phyloP scores from a whole-genome alignment of 2,113 vertebrate species.

The Cromileptes altivelis region DNA sequence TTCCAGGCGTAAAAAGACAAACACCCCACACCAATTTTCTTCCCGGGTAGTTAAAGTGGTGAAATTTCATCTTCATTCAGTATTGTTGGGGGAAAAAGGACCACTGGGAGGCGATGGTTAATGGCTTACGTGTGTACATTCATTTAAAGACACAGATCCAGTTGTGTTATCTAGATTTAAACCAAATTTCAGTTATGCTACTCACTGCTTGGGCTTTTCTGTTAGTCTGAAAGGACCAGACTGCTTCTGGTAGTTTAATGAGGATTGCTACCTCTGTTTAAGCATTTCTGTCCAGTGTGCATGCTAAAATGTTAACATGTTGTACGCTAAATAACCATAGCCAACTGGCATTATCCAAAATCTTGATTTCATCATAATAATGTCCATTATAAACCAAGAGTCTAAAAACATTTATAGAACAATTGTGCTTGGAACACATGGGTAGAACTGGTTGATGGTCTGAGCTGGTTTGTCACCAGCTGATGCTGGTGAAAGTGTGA shows the following conservation, averaged over 20 bases:
- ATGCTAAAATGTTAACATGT: constrained; percentile 2
- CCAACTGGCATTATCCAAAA: neutral
- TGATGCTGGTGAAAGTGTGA: constrained; percentile 3
- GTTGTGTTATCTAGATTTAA: neutral
- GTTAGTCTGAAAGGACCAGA: neutral
- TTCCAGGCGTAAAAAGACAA: constrained; percentile 7
- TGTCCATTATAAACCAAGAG: neutral
- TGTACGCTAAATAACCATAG: neutral
- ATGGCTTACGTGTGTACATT: constrained; percentile 28
- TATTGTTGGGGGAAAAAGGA: neutral
- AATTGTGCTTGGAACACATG: neutral
- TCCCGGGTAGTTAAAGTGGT: neutral
- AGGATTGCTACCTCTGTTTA: neutral
- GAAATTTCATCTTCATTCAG: constrained; percentile 9
- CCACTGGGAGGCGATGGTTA: constrained; percentile 1
- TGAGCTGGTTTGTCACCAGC: neutral
- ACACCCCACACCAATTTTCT: neutral
- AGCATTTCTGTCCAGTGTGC: constrained; percentile 8
- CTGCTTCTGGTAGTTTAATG: neutral
- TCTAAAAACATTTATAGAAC: neutral
- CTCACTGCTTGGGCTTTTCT: neutral
- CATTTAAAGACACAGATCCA: constrained; percentile 19
- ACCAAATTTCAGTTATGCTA: neutral
- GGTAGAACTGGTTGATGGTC: neutral
- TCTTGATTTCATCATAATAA: neutral